These are phyloP conservation scores for Symphodus melops DNA, from an alignment of 2,113 vertebrate genomes.

Conservation along the genomic window DNA sequence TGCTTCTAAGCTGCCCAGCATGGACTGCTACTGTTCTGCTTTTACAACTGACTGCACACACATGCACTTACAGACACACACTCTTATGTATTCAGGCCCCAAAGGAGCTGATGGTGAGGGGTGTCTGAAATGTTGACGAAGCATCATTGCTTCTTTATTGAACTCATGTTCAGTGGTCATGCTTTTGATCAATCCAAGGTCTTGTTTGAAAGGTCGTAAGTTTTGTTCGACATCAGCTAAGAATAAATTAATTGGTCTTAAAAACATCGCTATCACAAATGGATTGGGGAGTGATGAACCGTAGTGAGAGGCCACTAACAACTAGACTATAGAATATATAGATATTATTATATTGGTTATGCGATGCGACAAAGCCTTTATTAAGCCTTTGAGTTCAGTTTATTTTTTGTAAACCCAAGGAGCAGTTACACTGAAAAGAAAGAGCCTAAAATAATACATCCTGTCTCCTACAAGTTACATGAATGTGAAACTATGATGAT, in stretches of 20 bases:
- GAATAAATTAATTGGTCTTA: no score
- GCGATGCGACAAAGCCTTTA: no score
- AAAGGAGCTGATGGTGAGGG: neutral
- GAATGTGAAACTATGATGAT: neutral
- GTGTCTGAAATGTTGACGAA: neutral
- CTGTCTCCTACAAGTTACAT: neutral
- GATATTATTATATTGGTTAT: no score
- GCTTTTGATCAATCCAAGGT: neutral
- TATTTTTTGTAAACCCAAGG: no score
- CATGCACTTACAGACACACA: conserved; percentile 33
- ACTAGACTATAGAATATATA: no score
- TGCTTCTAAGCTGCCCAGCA: neutral
- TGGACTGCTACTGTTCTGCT: conserved; percentile 4
- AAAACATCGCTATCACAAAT: no score
- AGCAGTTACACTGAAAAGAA: no score
- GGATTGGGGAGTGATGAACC: no score
- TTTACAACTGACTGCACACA: neutral
- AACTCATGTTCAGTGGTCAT: neutral
- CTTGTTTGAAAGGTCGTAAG: neutral
- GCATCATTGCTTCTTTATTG: neutral
- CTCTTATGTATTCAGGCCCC: neutral
- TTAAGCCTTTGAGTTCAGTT: no score
- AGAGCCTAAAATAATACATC: no score
- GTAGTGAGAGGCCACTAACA: no score
- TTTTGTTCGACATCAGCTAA: no score